These are phyloP conservation scores for Onychostoma macrolepis DNA, from an alignment of 2,113 vertebrate genomes.

Conservation along the genomic window DNA sequence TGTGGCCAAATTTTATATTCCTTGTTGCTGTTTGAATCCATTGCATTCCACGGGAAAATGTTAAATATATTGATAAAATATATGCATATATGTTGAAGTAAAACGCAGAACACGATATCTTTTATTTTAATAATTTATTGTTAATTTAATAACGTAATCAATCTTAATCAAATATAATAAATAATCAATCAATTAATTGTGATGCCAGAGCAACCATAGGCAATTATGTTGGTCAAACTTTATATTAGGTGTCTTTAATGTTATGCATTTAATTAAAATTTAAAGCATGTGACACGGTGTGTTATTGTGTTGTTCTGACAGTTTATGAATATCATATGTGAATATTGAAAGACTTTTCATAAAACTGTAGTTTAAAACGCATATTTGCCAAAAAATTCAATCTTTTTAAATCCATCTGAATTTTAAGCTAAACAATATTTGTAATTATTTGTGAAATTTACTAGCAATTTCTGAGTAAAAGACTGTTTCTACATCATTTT, in stretches of 20 bases:
- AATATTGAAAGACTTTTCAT: not conserved
- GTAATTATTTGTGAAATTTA: not conserved
- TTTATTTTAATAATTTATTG: not conserved
- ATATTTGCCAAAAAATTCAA: not conserved
- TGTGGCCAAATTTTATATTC: not conserved
- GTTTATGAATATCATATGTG: not conserved
- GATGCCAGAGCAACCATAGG: not conserved
- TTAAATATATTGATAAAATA: not conserved
- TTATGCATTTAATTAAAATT: not conserved
- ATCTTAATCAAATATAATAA: too few relatives aligned
- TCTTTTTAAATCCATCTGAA: too few relatives aligned
- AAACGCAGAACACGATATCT: not conserved
- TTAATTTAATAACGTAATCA: not conserved
- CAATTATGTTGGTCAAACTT: not conserved
- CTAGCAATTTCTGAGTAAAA: not conserved
- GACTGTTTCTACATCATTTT: not conserved
- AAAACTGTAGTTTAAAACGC: not conserved
- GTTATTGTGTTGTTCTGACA: not conserved
- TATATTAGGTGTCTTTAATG: not conserved
- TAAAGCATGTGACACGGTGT: not conserved
- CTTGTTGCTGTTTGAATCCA: not conserved
- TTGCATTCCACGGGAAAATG: not conserved
- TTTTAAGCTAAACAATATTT: not conserved
- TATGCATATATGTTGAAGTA: not conserved
- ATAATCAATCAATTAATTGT: not conserved